Base-by-base conservation (phyloP, 2,113 vertebrate species). In the Struthidea cinerea region DNA sequence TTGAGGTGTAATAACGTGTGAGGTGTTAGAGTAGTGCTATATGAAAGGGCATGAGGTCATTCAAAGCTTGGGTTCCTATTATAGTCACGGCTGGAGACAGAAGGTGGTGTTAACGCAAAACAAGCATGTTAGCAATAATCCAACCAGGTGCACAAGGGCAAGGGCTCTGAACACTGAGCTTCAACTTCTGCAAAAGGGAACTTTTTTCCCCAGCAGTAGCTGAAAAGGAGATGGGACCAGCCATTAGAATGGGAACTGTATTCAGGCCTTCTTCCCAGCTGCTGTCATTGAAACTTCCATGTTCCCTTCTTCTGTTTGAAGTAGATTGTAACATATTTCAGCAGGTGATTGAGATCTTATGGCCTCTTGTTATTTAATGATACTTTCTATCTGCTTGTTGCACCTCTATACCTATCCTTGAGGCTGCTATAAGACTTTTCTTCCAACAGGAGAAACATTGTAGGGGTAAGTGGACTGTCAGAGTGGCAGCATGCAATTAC, bases 381-480 rank as follows among this genome's bases (percentile, higher is more conserved):
- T 35, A 10, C 24, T 78, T 50, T 35, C 22, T 60, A 1, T 39
- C 56, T 87, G 69, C 70, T 84, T 32, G 4, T 47, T 32, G 47
- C 12, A 13, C 9, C 24, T 24, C n/a, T 9, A 4, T 37, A 7
- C 39, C 55, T 13, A 2, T 27, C 18, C 52, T 35, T 1, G 16
- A n/a, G 11, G 52, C 60, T 75, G 52, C 13, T 47, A 0, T 17
- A 11, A 39, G 28, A 16, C 23, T 33, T 39, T 1, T 2, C 35
- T 47, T 57, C 15, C 37, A 33, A 3, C 13, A 37, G 19, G 50
- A 52, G 63, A 69, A 47, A 56, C 8, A 3, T 9, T 20, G 0
- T 13, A n/a, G 41, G 57, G 16, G 16, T 7, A 26, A 23, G 35
- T 8, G 46, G 32, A 12, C 15, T 7, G n/a, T 30, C 46, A 10